Evolutionary conservation across 2,113 vertebrate genomes (phyloP), one percentile per base, ranked within the genome.

Genomic region (Pantherophis guttatus): DNA sequence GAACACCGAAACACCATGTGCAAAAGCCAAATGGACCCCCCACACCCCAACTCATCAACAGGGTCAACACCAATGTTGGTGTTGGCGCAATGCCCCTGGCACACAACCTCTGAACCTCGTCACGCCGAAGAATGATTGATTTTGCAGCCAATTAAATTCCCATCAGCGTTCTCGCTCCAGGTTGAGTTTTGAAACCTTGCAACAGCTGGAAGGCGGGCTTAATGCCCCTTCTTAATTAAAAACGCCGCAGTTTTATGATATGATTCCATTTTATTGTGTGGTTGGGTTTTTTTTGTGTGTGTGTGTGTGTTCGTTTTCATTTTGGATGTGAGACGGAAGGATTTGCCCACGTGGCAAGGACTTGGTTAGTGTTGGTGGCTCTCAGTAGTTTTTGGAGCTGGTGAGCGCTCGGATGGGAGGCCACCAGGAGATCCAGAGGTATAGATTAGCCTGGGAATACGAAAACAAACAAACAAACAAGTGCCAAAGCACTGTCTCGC

Each of bases 111-210:
- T 81, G 52, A 88, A 39, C 33, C 50, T 48, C 50, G 24, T 44
- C 10, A 11, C 0, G 2, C 8, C 7, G 2, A 0, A 1, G 0
- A n/a, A 54, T 33, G 23, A 23, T 0, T 21, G 57, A 6, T 3
- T 75, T 10, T 1, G 53, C 93, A 62, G 0, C 4, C 12, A 86
- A 0, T 0, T 3, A 39, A 1, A 70, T 90, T 54, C 57, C 12
- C 19, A 9, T 1, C 0, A 6, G 57, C 7, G 65, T 65, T 44
- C 5, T 50, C 48, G 54, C 50, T 89, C 24, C 62, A 26, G 54
- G 86, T 55, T 91, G 26, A 0, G 0, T 48, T 89, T 89, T 53
- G 0, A 57, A 94, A 62, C 5, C 2, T 15, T 0, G 0, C 0
- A 0, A 29, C 1, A 86, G 81, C 62, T 7, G 33, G 91, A 53